These are phyloP conservation scores for Leptobrachium leishanense DNA, from an alignment of 2,113 vertebrate species.

Conservation along the genomic window DNA sequence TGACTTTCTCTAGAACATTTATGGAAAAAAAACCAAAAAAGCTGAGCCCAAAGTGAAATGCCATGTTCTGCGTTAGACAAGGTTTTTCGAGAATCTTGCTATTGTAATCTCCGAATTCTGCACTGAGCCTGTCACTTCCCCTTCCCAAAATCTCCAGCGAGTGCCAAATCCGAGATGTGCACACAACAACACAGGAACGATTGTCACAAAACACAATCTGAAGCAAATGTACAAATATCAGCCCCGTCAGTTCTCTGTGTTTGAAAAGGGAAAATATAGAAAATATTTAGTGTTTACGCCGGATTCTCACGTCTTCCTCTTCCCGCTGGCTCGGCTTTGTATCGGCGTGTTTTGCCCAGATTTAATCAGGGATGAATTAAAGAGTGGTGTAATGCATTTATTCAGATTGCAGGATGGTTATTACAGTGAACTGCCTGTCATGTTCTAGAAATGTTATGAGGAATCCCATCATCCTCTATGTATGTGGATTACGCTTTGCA, in stretches of 20 bases:
- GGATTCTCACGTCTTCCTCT: too few relatives aligned
- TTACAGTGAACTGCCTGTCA: too few relatives aligned
- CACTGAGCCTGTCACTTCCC: not conserved
- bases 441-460: too few relatives aligned
- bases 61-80: not conserved
- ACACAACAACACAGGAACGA: not conserved
- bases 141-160: not conserved
- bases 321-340: too few relatives aligned
- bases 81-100: not conserved
- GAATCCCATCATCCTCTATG: too few relatives aligned
- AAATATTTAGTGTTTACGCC: too few relatives aligned
- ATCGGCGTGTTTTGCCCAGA: not conserved
- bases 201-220: not conserved
- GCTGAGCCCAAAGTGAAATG: not conserved
- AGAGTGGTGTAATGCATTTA: too few relatives aligned
- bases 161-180: not conserved
- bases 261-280: not conserved
- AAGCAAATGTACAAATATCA: slow-evolving; percentile 3
- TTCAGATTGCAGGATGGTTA: too few relatives aligned
- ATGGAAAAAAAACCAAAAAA: not conserved
- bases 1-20: too few relatives aligned
- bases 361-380: too few relatives aligned
- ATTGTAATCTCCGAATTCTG: not conserved
- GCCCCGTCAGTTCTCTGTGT: not conserved
- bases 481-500: too few relatives aligned